phyloP scores from a whole-genome alignment of 2,888 invertebrate genomes.

The Drosophila austrosaltans region DNA sequence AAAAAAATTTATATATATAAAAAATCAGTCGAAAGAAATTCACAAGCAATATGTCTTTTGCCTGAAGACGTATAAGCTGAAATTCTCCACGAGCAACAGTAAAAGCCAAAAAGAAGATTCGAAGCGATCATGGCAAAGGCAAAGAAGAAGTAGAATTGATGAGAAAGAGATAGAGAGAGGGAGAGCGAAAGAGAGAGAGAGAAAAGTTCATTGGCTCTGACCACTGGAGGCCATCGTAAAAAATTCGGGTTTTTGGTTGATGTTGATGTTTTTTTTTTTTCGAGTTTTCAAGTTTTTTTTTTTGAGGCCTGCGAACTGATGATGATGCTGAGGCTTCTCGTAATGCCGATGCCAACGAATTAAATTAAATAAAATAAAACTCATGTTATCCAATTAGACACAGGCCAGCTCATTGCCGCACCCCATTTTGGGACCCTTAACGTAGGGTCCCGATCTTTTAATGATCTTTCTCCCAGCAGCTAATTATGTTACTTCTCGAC shows the following conservation, averaged over 20 bases:
- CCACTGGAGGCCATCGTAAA: slow-evolving; percentile 51
- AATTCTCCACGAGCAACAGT: slow-evolving; percentile 8
- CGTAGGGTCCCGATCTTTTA: slow-evolving; percentile 43
- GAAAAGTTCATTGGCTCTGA: slow-evolving; percentile 72
- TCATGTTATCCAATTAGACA: slow-evolving; percentile 75
- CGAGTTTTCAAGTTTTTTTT: slow-evolving; percentile 9
- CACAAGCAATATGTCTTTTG: slow-evolving; percentile 60
- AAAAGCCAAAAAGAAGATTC: slow-evolving; percentile 14
- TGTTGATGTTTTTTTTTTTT: slow-evolving; percentile 1
- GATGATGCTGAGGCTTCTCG: neutral
- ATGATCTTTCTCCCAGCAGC: slow-evolving; percentile 73
- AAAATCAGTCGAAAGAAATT: slow-evolving; percentile 46
- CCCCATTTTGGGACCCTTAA: slow-evolving; percentile 18
- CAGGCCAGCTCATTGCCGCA: slow-evolving; percentile 46
- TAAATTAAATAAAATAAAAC: slow-evolving; percentile 67
- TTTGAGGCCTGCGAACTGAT: too few species aligned
- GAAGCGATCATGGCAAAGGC: neutral
- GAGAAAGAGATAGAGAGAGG: slow-evolving; percentile 22
- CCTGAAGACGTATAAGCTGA: slow-evolving; percentile 2
- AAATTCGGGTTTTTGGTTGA: slow-evolving; percentile 50
- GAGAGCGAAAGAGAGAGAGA: slow-evolving; percentile 5
- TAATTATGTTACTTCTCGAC: slow-evolving; percentile 62
- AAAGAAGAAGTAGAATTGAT: slow-evolving; percentile 26
- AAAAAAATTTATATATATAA: slow-evolving; percentile 7
- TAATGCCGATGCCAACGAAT: slow-evolving; percentile 61